Evolutionary conservation across 2,888 invertebrate species (phyloP).

Genomic region (Troides helena): DNA sequence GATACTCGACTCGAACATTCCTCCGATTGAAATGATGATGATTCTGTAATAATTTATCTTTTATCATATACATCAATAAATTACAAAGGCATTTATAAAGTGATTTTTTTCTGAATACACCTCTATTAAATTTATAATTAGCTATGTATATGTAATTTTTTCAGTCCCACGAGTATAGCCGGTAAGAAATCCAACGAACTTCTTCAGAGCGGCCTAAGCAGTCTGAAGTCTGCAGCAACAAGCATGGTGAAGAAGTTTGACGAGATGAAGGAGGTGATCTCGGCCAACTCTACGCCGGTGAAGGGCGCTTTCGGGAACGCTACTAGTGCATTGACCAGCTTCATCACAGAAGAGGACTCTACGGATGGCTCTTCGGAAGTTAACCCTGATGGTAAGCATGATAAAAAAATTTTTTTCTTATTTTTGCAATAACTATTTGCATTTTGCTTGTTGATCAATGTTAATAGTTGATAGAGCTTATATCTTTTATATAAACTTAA

Average conservation of each 20-base stretch:
- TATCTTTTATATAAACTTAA: no score
- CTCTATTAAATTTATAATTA: not conserved
- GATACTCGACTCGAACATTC: no score
- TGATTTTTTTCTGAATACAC: no score
- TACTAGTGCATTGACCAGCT: conserved; percentile 63
- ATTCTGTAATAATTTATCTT: no score
- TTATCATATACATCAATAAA: no score
- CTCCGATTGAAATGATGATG: no score
- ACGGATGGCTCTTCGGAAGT: conserved; percentile 71
- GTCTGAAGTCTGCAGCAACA: conserved; percentile 91
- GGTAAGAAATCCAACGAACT: conserved; percentile 94
- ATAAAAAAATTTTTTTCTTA: no score
- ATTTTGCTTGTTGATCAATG: no score
- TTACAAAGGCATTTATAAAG: no score
- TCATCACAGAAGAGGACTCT: conserved; percentile 66
- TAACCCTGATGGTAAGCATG: conserved; percentile 68
- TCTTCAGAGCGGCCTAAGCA: conserved; percentile 91
- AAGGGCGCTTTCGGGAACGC: conserved; percentile 81
- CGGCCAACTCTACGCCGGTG: conserved; percentile 92
- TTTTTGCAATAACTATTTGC: no score
- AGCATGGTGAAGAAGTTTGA: conserved; percentile 93
- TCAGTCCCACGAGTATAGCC: conserved; percentile 89
- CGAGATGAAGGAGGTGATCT: conserved; percentile 94
- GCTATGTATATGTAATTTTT: conserved; percentile 36
- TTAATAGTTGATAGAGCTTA: no score